Evolutionary conservation across 2,113 vertebrate genomes (phyloP), one percentile per base, ranked within the genome.

Genomic region (Clarias magur): DNA sequence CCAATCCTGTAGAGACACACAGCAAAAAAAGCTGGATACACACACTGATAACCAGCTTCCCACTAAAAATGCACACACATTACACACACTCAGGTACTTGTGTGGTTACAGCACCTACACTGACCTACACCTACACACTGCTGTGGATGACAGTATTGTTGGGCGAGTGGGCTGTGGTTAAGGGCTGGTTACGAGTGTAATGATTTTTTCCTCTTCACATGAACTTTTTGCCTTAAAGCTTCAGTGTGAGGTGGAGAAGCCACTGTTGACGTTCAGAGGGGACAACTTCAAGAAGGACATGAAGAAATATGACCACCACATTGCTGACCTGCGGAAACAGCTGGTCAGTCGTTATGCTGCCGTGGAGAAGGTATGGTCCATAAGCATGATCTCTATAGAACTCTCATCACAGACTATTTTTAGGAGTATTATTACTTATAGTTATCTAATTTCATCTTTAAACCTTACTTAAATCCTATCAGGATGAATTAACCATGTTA

Each of bases 201-300:
- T 86, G 60, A 88, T 48, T 70, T 67, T 82, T 68, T 83, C 15
- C 57, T 34, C 27, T 54, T n/a, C 27, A 67, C 23, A 27, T 3
- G 9, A 38, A 62, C 30, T 30, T 19, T 87, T 30, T 85, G 57
- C 21, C 83, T 75, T 56, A 17, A 93, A 99, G 98, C 97, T 99
- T 23, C 98, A 99, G 90, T 95, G 95, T 0, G 97, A 99, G 90
- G 98, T 99, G 0, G 98, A 99, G 92, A 99, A 97, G 78, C 98
- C 98, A 0, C 80, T 99, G 72, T 95, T 99, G 85, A 97, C 95
- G 17, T 99, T 99, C 92, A 94, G 98, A 3, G 91, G 90, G 0
- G 98, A 99, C 92, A 97, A 97, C 93, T 99, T 99, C 91, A 99
- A 99, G 94, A 99, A 99, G 88, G 98, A 99, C 93, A 95, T 99